Percentiles rank a stretch among this genome's conserved stretches.
Conservation (phyloP, 2,113 vertebrate genomes). For the Kryptolebias marmoratus region DNA sequence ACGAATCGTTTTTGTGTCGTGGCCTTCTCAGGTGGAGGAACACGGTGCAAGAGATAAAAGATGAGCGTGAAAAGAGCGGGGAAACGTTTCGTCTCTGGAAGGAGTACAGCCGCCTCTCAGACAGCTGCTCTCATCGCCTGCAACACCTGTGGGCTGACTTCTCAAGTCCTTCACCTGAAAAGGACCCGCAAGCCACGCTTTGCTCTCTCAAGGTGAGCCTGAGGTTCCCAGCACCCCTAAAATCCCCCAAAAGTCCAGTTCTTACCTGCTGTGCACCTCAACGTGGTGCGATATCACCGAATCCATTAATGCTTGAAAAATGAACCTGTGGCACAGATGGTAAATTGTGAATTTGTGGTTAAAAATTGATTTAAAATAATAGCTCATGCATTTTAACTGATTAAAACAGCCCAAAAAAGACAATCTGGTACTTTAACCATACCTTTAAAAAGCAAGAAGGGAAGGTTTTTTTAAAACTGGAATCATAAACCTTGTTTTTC, state of each 20-base stretch:
- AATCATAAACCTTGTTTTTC: conserved; percentile 4
- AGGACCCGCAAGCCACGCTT: conserved; percentile 64
- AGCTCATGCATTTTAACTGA: not conserved
- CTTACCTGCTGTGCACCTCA: not conserved
- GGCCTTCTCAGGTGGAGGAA: conserved; percentile 81
- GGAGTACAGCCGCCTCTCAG: conserved; percentile 63
- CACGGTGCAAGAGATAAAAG: conserved; percentile 75
- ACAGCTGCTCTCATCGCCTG: conserved; percentile 63
- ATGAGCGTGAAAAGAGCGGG: conserved; percentile 68
- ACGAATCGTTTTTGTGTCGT: not conserved
- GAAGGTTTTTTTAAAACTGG: not conserved
- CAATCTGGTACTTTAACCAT: not conserved
- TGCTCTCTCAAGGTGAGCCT: conserved; percentile 75
- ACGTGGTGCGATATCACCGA: not conserved
- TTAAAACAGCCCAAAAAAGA: not conserved
- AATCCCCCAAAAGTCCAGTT: not conserved
- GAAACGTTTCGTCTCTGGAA: conserved; percentile 81
- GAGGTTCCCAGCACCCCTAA: not conserved
- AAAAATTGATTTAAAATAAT: no score
- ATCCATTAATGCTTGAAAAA: not conserved
- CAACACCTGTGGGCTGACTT: conserved; percentile 75
- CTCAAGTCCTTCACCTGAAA: conserved; percentile 45
- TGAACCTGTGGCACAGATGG: not conserved
- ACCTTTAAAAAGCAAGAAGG: not conserved
- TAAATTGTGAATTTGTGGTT: no score